Percentiles rank a stretch among this genome's conserved stretches.
phyloP scores from a whole-genome alignment of 2,888 invertebrate species.

The Pseudoips prasinana region DNA sequence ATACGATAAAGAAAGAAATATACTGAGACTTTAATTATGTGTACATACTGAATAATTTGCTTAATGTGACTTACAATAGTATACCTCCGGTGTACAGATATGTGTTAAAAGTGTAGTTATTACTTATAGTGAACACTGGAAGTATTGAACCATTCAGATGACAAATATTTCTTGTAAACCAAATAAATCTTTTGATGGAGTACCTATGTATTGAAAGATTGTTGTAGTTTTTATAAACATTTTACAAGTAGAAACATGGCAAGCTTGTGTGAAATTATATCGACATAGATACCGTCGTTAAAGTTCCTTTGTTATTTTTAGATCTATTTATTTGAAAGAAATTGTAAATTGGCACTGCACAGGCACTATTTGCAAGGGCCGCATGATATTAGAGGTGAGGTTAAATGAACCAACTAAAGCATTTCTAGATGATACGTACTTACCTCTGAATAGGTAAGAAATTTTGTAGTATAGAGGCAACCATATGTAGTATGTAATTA shows the following conservation, averaged over 20 bases:
- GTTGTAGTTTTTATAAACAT: slow-evolving; percentile 46
- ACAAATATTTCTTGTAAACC: slow-evolving; percentile 10
- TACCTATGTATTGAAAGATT: too few relatives aligned
- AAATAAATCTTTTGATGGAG: slow-evolving; percentile 3
- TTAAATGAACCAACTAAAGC: slow-evolving; percentile 24
- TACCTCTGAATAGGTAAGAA: slow-evolving; percentile 9
- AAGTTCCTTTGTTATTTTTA: slow-evolving; percentile 36
- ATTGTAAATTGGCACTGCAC: slow-evolving; percentile 26
- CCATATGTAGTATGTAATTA: slow-evolving; percentile 7
- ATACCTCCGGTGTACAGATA: too few relatives aligned
- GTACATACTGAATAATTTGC: too few relatives aligned
- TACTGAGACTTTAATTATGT: too few relatives aligned
- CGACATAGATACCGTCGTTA: slow-evolving; percentile 12
- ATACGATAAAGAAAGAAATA: too few relatives aligned
- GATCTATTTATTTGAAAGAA: slow-evolving; percentile 26
- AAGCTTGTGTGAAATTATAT: slow-evolving; percentile 23
- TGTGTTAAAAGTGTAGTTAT: too few relatives aligned
- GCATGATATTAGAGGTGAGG: slow-evolving; percentile 26
- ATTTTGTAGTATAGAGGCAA: slow-evolving; percentile 16
- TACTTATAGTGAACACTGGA: too few relatives aligned
- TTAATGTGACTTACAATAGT: too few relatives aligned
- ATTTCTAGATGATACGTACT: slow-evolving; percentile 21
- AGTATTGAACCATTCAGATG: slow-evolving; percentile 31
- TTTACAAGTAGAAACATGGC: slow-evolving; percentile 36
- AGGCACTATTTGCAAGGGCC: slow-evolving; percentile 27